A percentile compares a stretch with the other conserved stretches of the same genome.
phyloP scores from a whole-genome alignment of 2,113 vertebrate genomes.

The Tupaia tana region DNA sequence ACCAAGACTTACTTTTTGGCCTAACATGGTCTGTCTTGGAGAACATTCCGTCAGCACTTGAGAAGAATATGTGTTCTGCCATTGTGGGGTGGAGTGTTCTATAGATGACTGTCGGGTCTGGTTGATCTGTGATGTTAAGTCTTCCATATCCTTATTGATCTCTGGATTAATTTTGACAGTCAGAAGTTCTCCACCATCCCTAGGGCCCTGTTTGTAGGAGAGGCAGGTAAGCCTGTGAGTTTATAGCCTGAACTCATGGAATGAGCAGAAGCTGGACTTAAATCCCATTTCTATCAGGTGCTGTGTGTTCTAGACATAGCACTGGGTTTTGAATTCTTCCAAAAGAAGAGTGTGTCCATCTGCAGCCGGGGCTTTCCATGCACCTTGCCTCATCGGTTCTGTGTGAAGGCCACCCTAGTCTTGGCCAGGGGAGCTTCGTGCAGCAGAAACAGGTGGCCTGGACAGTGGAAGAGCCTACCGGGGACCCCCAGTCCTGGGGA shows the following conservation, averaged over 20 bases:
- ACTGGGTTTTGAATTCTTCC: neutral
- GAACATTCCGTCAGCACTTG: rapidly evolving
- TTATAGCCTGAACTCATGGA: neutral
- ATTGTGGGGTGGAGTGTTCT: rapidly evolving
- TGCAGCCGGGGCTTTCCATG: rapidly evolving
- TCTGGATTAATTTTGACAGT: rapidly evolving
- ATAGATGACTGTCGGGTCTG: rapidly evolving
- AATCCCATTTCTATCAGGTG: rapidly evolving
- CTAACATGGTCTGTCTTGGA: neutral
- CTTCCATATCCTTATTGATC: no score
- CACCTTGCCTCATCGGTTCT: rapidly evolving
- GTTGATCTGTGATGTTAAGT: rapidly evolving
- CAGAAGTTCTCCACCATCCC: rapidly evolving
- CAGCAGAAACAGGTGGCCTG: rapidly evolving
- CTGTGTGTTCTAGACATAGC: rapidly evolving
- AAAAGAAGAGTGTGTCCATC: rapidly evolving
- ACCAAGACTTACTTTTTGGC: rapidly evolving
- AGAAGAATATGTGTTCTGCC: neutral
- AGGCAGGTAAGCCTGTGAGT: neutral
- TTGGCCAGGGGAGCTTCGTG: neutral
- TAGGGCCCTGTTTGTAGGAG: neutral
- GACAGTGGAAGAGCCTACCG: rapidly evolving
- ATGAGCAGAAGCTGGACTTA: rapidly evolving
- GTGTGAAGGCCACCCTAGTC: neutral
- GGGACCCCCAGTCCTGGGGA: neutral